Conservation (phyloP, 2,888 invertebrate genomes). For the Dexiosoma caninum region DNA sequence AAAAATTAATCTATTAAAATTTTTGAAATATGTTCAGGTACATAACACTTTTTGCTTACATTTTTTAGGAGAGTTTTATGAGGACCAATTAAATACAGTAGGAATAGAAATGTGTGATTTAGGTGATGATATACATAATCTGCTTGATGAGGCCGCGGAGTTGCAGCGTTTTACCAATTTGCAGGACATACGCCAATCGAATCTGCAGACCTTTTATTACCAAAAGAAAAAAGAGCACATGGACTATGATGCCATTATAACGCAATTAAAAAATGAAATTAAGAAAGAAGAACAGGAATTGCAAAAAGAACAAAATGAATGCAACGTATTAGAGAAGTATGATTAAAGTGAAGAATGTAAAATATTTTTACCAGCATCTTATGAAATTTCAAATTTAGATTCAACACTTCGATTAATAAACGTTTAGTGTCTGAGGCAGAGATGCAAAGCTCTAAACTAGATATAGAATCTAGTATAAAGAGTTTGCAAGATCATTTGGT, state of each 20-base stretch:
- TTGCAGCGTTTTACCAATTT: conserved; percentile 69
- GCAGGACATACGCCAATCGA: conserved; percentile 67
- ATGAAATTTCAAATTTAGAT: no score
- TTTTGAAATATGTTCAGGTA: no score
- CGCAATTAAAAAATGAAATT: conserved; percentile 66
- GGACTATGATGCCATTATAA: conserved; percentile 64
- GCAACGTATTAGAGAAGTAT: conserved; percentile 69
- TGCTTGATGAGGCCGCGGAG: conserved; percentile 70
- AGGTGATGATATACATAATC: conserved; percentile 68
- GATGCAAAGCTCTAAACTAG: conserved; percentile 66
- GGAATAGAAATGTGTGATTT: conserved; percentile 72
- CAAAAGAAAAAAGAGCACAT: conserved; percentile 69
- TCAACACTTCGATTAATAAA: conserved; percentile 66
- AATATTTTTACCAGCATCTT: not conserved
- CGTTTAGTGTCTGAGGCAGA: conserved; percentile 67
- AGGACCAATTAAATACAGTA: conserved; percentile 70
- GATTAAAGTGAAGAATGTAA: not conserved
- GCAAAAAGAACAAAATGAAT: conserved; percentile 66
- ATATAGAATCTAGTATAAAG: conserved; percentile 68
- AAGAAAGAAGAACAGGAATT: conserved; percentile 66
- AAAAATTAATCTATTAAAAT: not conserved
- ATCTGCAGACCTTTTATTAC: conserved; percentile 71
- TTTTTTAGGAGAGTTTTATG: conserved; percentile 71
- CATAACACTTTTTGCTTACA: no score
- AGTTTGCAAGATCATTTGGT: conserved; percentile 68